These are phyloP conservation scores for Leptinotarsa peninsularis DNA, from an alignment of 2,888 invertebrate species.

Conservation along the genomic window DNA sequence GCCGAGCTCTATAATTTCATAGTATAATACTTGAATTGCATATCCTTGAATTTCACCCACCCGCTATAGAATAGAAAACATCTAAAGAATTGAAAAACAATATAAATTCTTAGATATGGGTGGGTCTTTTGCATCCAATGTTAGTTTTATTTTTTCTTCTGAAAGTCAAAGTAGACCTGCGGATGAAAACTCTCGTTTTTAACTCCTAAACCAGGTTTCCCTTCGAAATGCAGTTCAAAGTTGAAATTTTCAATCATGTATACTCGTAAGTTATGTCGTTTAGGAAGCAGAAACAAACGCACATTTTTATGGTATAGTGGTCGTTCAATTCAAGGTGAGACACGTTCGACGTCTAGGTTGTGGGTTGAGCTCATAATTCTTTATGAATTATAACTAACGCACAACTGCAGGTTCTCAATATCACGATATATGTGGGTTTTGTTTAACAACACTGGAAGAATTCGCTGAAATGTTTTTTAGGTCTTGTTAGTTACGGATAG, in stretches of 20 bases:
- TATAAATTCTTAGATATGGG: too few species aligned
- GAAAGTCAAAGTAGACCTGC: too few species aligned
- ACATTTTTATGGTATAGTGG: conserved; percentile 1
- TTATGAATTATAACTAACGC: conserved; percentile 19
- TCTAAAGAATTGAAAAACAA: too few species aligned
- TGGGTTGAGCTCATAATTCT: conserved; percentile 8
- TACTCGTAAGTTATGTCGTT: neutral
- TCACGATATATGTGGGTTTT: conserved; percentile 10
- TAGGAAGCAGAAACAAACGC: conserved; percentile 19
- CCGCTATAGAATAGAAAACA: too few species aligned
- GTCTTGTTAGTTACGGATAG: neutral
- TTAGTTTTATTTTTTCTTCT: too few species aligned
- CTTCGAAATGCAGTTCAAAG: too few species aligned
- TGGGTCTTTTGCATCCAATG: too few species aligned
- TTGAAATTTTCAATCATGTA: neutral
- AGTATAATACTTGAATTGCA: too few species aligned
- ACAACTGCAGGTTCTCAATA: conserved; percentile 15
- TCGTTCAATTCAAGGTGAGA: conserved; percentile 28
- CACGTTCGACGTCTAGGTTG: conserved; percentile 13
- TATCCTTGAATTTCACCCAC: too few species aligned
- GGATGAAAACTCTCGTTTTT: too few species aligned
- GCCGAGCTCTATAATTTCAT: too few species aligned
- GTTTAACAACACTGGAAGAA: conserved; percentile 17
- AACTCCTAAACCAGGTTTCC: too few species aligned
- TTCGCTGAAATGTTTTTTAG: conserved; percentile 1